Base-by-base conservation (phyloP, 2,113 vertebrate genomes). In the Climacteris rufus region DNA sequence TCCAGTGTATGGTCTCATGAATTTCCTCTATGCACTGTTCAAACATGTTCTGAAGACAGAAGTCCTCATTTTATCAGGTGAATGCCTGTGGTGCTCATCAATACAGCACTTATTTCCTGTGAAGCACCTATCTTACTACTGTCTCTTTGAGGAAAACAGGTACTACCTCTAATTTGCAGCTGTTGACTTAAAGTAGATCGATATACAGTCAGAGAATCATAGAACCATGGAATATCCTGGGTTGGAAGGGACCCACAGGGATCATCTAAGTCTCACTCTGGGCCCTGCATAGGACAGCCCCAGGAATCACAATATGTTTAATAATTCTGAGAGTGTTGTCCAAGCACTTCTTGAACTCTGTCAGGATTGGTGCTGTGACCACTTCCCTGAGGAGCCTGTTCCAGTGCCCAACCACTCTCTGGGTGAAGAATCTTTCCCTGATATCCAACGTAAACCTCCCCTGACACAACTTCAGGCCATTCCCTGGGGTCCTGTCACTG, bases 401-500 rank as follows among this genome's bases (percentile, higher is more conserved):
- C 23, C 8, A 42, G 25, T 49, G 49, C 4, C 35, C n/a, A 37
- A 15, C 21, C 20, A 31, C 20, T 7, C 17, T 35, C 24, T 49
- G 30, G 13, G 19, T 25, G 35, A 71, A 54, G 56, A 40, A 31
- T 11, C 11, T 40, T 30, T 63, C 21, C 35, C 24, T 22, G 21
- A 35, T 40, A 40, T 7, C 24, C 47, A 79, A 1, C 0, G 30
- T 63, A 71, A 71, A 40, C 20, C 1, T 0, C 4, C 19, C 28
- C 13, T 16, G 13, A 45, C 84, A 45, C 28, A 18, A 10, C 7
- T n/a, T 53, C n/a, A 24, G 20, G n/a, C 27, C 47, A 33, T 40
- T 40, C 30, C 56, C 39, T 37, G 0, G 0, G 37, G 22, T 53
- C 10, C 10, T 47, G 39, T 54, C 10, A 1, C 22, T 39, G 33